These are phyloP conservation scores for Phoxinus dragarum DNA, from an alignment of 2,797 vertebrate genomes.

Conservation along the genomic window DNA sequence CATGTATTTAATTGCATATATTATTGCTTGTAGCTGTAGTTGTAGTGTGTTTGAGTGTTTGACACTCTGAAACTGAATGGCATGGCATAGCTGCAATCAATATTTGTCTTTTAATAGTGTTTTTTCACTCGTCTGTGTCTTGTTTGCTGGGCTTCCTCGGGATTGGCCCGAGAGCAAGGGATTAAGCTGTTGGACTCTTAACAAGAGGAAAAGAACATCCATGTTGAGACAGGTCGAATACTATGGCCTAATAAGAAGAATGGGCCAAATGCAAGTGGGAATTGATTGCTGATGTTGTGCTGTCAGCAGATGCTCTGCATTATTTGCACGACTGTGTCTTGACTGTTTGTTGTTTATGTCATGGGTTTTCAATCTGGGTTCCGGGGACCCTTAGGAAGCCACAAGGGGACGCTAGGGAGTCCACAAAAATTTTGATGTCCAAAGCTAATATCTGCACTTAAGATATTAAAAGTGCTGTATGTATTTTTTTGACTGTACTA, in stretches of 20 bases:
- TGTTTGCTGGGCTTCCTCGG: conserved; percentile 49
- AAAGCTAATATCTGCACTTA: not conserved
- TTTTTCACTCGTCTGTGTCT: conserved; percentile 38
- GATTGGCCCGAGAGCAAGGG: conserved; percentile 45
- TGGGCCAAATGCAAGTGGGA: conserved; percentile 70
- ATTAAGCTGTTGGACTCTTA: conserved; percentile 60
- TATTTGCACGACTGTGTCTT: conserved; percentile 41
- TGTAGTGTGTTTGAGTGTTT: not conserved
- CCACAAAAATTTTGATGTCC: not conserved
- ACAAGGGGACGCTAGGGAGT: conserved; percentile 7
- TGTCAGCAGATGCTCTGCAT: conserved; percentile 62
- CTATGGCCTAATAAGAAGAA: conserved; percentile 66
- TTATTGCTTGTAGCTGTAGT: not conserved
- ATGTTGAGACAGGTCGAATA: conserved; percentile 59
- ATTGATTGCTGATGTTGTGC: conserved; percentile 68
- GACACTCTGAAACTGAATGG: not conserved
- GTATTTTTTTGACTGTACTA: too few species aligned
- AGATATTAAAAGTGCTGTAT: not conserved
- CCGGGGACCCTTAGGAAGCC: not conserved
- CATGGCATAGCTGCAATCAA: not conserved
- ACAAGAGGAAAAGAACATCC: conserved; percentile 57
- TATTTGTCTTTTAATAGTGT: conserved; percentile 35
- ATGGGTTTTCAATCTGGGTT: conserved; percentile 9
- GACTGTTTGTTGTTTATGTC: conserved; percentile 43
- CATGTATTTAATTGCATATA: not conserved